Conservation (phyloP, 2,113 vertebrate genomes). For the Nothocercus julius region DNA sequence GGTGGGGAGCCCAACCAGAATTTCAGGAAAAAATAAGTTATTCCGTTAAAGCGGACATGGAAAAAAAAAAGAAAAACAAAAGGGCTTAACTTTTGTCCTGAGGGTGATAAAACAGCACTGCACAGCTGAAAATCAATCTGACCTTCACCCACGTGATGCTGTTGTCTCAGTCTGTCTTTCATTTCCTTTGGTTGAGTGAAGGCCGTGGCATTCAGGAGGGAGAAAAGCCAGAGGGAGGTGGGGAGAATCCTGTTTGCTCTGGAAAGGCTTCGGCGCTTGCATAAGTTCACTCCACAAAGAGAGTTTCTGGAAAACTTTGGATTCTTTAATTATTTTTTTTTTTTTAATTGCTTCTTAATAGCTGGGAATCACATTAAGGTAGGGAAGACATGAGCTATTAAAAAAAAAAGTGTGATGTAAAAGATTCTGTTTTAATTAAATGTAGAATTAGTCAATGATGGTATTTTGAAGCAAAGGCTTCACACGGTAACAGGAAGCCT, state of each 20-base stretch:
- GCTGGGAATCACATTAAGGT: not conserved
- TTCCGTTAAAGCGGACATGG: conserved; percentile 47
- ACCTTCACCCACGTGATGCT: conserved; percentile 70
- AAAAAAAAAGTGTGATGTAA: not conserved
- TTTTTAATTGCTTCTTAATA: not conserved
- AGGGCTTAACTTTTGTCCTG: conserved; percentile 71
- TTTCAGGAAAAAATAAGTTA: conserved; percentile 45
- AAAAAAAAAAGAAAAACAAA: conserved; percentile 8
- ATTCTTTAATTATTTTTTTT: not conserved
- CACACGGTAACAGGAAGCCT: conserved; percentile 45
- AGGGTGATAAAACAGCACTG: conserved; percentile 71
- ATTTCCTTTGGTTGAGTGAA: conserved; percentile 62
- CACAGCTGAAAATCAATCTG: conserved; percentile 72
- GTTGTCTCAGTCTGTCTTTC: conserved; percentile 56
- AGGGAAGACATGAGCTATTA: not conserved
- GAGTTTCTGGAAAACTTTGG: conserved; percentile 41
- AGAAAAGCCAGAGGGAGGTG: conserved; percentile 62
- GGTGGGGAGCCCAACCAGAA: conserved; percentile 42
- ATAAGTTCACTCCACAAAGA: conserved; percentile 40
- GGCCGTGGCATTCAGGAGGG: conserved; percentile 61
- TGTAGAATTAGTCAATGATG: conserved; percentile 6
- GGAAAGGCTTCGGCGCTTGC: conserved; percentile 54
- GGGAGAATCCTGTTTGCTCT: conserved; percentile 63
- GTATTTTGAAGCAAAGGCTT: conserved; percentile 33
- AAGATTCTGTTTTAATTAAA: conserved; percentile 51